Evolutionary conservation across 2,888 invertebrate species (phyloP).

Genomic region (Conistra vaccinii): DNA sequence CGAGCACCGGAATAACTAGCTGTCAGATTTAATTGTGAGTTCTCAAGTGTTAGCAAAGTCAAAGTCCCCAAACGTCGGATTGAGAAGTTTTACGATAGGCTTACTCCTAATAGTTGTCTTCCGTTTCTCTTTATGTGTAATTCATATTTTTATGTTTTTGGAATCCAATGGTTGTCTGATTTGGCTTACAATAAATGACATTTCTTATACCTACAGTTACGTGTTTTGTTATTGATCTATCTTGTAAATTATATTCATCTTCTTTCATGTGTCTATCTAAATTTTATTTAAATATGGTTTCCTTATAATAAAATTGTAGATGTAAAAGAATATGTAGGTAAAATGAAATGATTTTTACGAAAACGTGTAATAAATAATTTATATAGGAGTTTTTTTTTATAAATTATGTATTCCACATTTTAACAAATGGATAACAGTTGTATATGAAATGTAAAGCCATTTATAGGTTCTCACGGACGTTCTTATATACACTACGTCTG

Average conservation of each 20-base stretch:
- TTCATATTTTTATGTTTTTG: slow-evolving; percentile 41
- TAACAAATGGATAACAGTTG: too few relatives aligned
- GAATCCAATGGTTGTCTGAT: slow-evolving; percentile 21
- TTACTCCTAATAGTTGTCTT: slow-evolving; percentile 56
- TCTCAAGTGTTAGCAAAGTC: slow-evolving; percentile 22
- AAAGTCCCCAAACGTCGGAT: slow-evolving; percentile 66
- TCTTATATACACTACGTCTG: too few relatives aligned
- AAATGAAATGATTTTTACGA: background rate
- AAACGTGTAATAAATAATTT: too few relatives aligned
- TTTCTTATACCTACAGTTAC: background rate
- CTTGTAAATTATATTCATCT: too few relatives aligned
- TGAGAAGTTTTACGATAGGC: slow-evolving; percentile 77
- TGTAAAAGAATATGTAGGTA: background rate
- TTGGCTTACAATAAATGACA: slow-evolving; percentile 43
- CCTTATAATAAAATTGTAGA: background rate
- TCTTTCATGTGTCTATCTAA: background rate
- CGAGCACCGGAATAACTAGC: slow-evolving; percentile 73
- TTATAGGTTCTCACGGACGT: too few relatives aligned
- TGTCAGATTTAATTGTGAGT: slow-evolving; percentile 68
- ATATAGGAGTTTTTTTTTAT: too few relatives aligned
- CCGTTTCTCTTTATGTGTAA: slow-evolving; percentile 55
- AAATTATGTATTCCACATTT: too few relatives aligned
- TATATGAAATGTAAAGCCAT: too few relatives aligned
- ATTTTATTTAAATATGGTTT: background rate
- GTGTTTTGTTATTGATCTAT: slow-evolving; percentile 2